Base-by-base conservation (phyloP, 2,888 invertebrate genomes). In the Pediacus dermestoides region DNA sequence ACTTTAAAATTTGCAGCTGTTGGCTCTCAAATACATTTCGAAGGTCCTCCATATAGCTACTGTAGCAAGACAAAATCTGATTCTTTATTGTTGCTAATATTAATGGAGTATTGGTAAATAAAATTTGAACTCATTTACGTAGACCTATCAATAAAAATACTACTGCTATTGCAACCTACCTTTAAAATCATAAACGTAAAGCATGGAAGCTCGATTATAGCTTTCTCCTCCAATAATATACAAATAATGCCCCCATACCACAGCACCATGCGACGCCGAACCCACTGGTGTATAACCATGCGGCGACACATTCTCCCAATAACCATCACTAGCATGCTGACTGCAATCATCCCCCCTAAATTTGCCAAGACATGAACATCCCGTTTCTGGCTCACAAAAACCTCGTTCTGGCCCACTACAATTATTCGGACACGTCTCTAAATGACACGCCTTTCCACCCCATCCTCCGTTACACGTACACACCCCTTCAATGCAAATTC, bases 361-460 rank as follows among this genome's bases (percentile, higher is more conserved):
- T 1, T 74, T 74, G 0, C 70, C 58, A 4, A 68, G 58, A 63
- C 88, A 88, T 9, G 71, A 66, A 66, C 87, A 87, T 0, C 77
- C 77, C 12, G 63, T 61, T 52, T 74, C 67, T 0, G 71, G 63
- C 23, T 78, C 75, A 63, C 88, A 88, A 0, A 63, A 63, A 0
- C 88, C 88, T 30, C 79, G 74, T 44, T 71, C 70, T 0, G 44
- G 37, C 26, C 48, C 48, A 13, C 74, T 75, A 60, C 82, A 89
- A 64, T 82, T 80, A 72, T 88, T 84, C 35, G 93, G 93, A 71
- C 96, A 96, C 18, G 87, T 75, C 16, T 82, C 81, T 50, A 83
- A 75, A 61, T 92, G 87, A 63, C 96, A 96, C 4, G 89, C 91
- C 14, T 81, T 78, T 0, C 97, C 97, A 10, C 78, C 80, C 80